Base-by-base conservation (phyloP, 2,888 invertebrate genomes). In the Lasius platythorax region DNA sequence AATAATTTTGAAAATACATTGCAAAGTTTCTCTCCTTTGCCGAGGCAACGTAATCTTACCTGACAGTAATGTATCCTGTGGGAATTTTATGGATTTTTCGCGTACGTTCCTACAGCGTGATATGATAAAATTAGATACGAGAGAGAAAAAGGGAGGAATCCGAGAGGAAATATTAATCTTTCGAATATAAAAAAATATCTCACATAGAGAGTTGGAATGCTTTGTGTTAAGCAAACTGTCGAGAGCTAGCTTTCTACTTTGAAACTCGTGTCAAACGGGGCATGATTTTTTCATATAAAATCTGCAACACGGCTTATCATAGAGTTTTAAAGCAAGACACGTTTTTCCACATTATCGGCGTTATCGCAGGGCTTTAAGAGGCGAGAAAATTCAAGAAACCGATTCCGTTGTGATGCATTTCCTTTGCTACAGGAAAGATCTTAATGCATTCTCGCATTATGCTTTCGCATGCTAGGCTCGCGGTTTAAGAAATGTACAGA, bases 381-480 rank as follows among this genome's bases (percentile, higher is more conserved):
- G 18, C 37, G 28, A 37, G 43, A 28, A 73, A 15, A 68, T 46
- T 68, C 58, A 23, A 72, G 58, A 58, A 30, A 46, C 46, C 61
- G 33, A 18, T 63, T 61, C 43, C 46, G 18, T 43, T 33, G 46
- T 12, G 15, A 30, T 23, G 58, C 43, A 72, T 79, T 58, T 46
- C 2, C n/a, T 11, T 61, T 28, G 18, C 74, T 11, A 43, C 73
- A 3, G 30, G 18, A n/a, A 3, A 23, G 30, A 64, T 61, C 74
- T 79, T 79, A 79, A 79, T 61, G 74, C 30, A 18, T 50, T 50
- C 50, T 68, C 30, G 30, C 50, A 50, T 68, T 50, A 50, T 18
- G 18, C 15, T 12, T 23, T 70, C 33, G 33, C 50, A 23, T 18
- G 28, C n/a, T 8, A n/a, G 46, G n/a, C 33, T 33, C 12, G 72